Conservation (phyloP, 1,140 invertebrate genomes). For the Ectropis grisescens region DNA sequence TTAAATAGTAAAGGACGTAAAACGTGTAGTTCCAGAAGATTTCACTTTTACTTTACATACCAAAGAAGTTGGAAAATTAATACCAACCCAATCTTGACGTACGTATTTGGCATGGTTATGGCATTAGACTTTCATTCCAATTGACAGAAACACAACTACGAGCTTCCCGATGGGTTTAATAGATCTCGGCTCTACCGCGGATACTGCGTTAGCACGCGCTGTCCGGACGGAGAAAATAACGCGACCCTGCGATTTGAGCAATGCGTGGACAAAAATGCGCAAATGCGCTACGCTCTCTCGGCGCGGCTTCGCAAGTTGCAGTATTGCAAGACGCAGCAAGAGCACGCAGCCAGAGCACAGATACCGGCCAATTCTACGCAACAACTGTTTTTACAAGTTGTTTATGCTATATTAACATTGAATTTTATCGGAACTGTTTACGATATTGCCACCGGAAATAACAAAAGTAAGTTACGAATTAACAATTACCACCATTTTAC, state of each 20-base stretch:
- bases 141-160: no score
- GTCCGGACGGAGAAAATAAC: slow-evolving; percentile 20
- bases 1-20: no score
- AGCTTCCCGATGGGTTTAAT: slow-evolving; percentile 17
- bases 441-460: slow-evolving; percentile 16
- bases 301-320: slow-evolving; percentile 13
- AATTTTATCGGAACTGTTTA: slow-evolving; percentile 30
- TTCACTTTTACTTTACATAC: no score
- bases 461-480: slow-evolving; percentile 25
- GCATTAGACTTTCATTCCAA: no score
- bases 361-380: slow-evolving; percentile 13
- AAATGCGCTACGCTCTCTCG: slow-evolving; percentile 9
- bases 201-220: slow-evolving; percentile 24
- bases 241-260: slow-evolving; percentile 22
- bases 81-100: no score
- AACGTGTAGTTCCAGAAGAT: no score
- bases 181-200: slow-evolving; percentile 26
- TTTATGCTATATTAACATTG: slow-evolving; percentile 15
- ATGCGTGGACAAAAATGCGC: slow-evolving; percentile 21
- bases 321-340: slow-evolving; percentile 16
- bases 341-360: slow-evolving; percentile 2
- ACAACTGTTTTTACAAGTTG: slow-evolving; percentile 11
- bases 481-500: no score
- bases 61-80: no score
- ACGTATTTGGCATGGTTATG: no score